Base-by-base conservation (phyloP, 2,797 vertebrate genomes). In the Triplophysa bombifrons region DNA sequence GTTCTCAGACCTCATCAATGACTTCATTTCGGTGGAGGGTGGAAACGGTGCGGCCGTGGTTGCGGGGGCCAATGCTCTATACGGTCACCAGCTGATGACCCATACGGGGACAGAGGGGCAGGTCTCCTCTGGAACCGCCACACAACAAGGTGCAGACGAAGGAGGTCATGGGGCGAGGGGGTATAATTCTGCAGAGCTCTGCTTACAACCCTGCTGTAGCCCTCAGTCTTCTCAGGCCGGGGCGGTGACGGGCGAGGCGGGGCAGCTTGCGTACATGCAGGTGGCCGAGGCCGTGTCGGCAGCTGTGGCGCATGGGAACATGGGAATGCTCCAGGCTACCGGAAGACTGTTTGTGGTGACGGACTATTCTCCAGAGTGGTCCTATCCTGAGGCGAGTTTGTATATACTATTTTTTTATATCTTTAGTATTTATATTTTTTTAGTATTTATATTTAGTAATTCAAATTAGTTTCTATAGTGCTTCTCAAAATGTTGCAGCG, bases 341-440 rank as follows among this genome's bases (percentile, higher is more conserved):
- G 97, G 96, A 83, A 95, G 97, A 86, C 90, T 99, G 90, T 98
- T 98, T 92, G 94, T 96, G 91, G 97, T 99, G 92, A 99, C 98
- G 14, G 98, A 99, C 92, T 99, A 98, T 89, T 99, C 98, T 71
- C 98, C 98, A 1, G 98, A 99, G 88, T 99, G 98, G 98, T 99
- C 98, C 69, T 99, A 99, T 89, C 98, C 98, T n/a, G 98, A 99
- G 97, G 98, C 99, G 87, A 95, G 96, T 65, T 22, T 55, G 6
- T 22, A 1, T 22, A 22, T 22, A 22, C 22, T 38, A 1, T 38
- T 8, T 38, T 8, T 38, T 38, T 38, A 38, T 38, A 38, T 6
- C 8, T 38, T 7, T 27, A 22, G 22, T 22, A 22, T 22, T 22
- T 22, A 22, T 22, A 22, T 22, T 22, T 22, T 22, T 22, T 22